phyloP scores from a whole-genome alignment of 2,797 vertebrate genomes.

The Gephyroberyx darwinii region DNA sequence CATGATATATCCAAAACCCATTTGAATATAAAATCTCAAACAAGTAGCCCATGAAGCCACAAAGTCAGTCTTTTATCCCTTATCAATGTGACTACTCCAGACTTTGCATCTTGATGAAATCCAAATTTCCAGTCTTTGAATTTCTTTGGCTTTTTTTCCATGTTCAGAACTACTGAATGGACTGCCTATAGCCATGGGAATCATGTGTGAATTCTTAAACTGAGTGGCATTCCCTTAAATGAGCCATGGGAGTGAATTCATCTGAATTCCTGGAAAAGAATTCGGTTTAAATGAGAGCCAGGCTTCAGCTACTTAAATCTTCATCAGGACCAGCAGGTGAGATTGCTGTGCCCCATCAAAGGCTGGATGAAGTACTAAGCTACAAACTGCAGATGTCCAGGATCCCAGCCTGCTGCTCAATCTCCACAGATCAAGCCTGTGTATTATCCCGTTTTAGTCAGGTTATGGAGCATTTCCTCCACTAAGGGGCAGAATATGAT shows the following conservation, averaged over 20 bases:
- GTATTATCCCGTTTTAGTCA: slow-evolving; percentile 3
- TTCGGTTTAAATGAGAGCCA: slow-evolving; percentile 27
- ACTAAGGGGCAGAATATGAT: slow-evolving; percentile 86
- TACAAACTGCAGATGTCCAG: slow-evolving; percentile 39
- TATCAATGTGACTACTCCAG: not conserved
- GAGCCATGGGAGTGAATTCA: slow-evolving; percentile 14
- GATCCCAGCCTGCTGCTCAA: slow-evolving; percentile 19
- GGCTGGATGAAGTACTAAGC: slow-evolving; percentile 32
- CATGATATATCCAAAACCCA: not conserved
- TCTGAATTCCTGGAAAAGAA: slow-evolving; percentile 17
- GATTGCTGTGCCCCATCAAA: slow-evolving; percentile 39
- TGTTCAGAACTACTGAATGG: slow-evolving; percentile 19
- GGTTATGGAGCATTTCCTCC: slow-evolving; percentile 73
- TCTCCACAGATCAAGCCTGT: slow-evolving; percentile 24
- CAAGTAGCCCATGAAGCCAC: slow-evolving; percentile 21
- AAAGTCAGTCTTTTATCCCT: not conserved
- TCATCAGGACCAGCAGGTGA: slow-evolving; percentile 35
- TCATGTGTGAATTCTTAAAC: slow-evolving; percentile 27
- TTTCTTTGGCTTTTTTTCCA: slow-evolving; percentile 11
- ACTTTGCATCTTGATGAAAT: slow-evolving; percentile 13
- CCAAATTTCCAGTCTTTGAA: slow-evolving; percentile 16
- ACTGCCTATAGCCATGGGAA: slow-evolving; percentile 17
- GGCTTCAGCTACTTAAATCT: slow-evolving; percentile 41
- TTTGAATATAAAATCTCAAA: slow-evolving; percentile 8
- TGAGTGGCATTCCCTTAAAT: slow-evolving; percentile 12